A percentile compares a stretch with the other conserved stretches of the same genome.
Evolutionary conservation across 2,888 invertebrate species (phyloP).

Genomic region (Cloeon dipterum): DNA sequence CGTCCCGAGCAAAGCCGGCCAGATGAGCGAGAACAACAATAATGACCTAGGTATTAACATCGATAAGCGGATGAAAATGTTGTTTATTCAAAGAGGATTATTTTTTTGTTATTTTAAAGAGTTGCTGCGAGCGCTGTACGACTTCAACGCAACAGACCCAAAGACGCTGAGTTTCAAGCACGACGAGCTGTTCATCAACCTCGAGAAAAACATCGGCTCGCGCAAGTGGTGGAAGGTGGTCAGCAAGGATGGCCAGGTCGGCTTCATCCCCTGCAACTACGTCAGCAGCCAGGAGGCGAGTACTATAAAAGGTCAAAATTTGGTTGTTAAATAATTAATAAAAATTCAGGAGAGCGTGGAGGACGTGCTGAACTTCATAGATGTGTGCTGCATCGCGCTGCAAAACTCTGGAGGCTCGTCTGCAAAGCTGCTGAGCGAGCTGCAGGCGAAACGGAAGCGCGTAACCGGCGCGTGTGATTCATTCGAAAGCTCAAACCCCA

Average conservation of each 20-base stretch:
- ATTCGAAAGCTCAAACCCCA: neutral
- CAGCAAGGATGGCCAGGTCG: constrained; percentile 56
- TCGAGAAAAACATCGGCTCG: constrained; percentile 56
- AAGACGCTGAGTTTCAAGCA: constrained; percentile 61
- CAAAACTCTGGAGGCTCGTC: neutral
- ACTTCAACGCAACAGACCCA: constrained; percentile 61
- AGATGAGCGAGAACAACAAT: too few species aligned
- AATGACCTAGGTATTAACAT: too few species aligned
- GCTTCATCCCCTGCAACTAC: constrained; percentile 73
- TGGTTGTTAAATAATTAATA: constrained; percentile 6
- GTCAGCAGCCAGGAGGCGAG: constrained; percentile 52
- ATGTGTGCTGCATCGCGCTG: neutral
- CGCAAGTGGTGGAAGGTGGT: constrained; percentile 79
- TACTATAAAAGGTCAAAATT: neutral
- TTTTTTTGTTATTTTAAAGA: too few species aligned
- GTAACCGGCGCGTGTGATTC: neutral
- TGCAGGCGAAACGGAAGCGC: neutral
- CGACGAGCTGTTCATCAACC: constrained; percentile 57
- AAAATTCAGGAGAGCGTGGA: constrained; percentile 4
- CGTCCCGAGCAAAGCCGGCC: too few species aligned
- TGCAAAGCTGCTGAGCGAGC: neutral
- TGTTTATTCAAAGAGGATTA: too few species aligned
- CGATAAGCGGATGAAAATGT: too few species aligned
- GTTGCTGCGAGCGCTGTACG: constrained; percentile 63
- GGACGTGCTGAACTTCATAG: neutral